Conservation (phyloP, 1,140 invertebrate genomes). For the Harpegnathos saltator region DNA sequence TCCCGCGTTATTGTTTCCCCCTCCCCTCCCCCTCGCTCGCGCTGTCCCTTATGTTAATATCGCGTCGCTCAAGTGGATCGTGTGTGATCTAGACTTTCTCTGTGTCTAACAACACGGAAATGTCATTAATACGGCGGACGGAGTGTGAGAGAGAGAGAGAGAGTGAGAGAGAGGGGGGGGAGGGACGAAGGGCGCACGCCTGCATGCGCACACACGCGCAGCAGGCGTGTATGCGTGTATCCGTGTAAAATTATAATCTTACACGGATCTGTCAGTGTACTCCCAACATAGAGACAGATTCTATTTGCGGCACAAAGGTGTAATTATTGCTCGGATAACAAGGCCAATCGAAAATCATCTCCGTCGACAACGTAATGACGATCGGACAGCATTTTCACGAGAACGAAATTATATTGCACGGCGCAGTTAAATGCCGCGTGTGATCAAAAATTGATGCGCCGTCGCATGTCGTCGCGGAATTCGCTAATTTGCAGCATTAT, state of each 20-base stretch:
- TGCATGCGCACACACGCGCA: too few species aligned
- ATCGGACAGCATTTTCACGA: conserved; percentile 55
- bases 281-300: not conserved
- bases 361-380: conserved; percentile 44
- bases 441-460: conserved; percentile 51
- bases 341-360: conserved; percentile 48
- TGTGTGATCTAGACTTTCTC: not conserved
- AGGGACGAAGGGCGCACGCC: too few species aligned
- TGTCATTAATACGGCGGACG: not conserved
- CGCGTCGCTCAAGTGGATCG: conserved; percentile 6
- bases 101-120: not conserved
- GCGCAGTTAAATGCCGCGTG: conserved; percentile 40
- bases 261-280: too few species aligned
- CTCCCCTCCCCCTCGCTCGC: too few species aligned
- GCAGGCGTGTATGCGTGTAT: too few species aligned
- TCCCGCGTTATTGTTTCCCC: conserved; percentile 23
- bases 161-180: too few species aligned
- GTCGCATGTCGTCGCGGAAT: conserved; percentile 48
- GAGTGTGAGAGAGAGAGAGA: too few species aligned
- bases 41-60: conserved; percentile 19
- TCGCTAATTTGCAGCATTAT: conserved; percentile 55
- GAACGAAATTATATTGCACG: conserved; percentile 54
- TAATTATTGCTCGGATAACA: conserved; percentile 46
- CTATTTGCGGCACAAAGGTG: conserved; percentile 11
- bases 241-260: too few species aligned